Evolutionary conservation across 2,113 vertebrate genomes (phyloP).

Genomic region (Gnathonemus echidnorhynchus): DNA sequence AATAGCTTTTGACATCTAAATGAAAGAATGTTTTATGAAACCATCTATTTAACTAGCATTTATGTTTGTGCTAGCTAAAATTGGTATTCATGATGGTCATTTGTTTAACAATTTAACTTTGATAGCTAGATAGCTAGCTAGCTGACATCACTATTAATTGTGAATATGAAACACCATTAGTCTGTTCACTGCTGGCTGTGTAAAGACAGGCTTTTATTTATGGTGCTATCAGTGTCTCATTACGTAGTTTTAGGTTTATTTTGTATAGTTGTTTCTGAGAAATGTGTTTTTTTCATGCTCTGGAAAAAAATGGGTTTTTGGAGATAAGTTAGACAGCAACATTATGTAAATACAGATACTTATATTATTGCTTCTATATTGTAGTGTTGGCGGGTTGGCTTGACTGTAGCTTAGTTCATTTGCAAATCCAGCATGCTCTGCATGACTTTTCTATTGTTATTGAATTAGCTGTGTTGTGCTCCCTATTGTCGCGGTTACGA

Average conservation of each 20-base stretch:
- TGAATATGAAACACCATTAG: not conserved
- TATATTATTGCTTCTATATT: not conserved
- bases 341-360: not conserved
- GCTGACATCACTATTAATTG: not conserved
- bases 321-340: not conserved
- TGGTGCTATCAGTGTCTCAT: not conserved
- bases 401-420: not conserved
- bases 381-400: not conserved
- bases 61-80: too few relatives aligned
- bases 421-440: not conserved
- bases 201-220: not conserved
- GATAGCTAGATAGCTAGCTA: not conserved
- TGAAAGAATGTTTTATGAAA: too few relatives aligned
- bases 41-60: too few relatives aligned
- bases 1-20: too few relatives aligned
- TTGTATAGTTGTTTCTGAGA: not conserved
- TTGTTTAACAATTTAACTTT: not conserved
- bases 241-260: not conserved
- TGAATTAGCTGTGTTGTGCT: not conserved
- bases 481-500: not conserved
- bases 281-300: not conserved
- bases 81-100: not conserved
- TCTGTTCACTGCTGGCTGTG: not conserved
- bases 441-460: not conserved
- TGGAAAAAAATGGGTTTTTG: not conserved